These are phyloP conservation scores for Silurus asotus DNA, from an alignment of 2,113 vertebrate species.

Conservation along the genomic window DNA sequence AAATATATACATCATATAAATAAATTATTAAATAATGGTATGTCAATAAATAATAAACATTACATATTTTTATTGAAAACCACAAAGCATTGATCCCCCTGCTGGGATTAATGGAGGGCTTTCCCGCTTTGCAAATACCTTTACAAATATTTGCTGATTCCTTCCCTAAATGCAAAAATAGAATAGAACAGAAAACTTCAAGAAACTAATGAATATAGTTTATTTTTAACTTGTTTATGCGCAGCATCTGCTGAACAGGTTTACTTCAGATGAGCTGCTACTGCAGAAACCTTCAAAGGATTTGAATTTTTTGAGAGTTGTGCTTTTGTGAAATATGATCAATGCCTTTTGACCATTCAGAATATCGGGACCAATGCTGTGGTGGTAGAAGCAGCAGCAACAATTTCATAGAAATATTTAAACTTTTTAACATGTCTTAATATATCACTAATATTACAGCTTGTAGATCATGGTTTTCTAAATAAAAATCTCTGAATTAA, in stretches of 20 bases:
- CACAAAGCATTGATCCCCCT: no score
- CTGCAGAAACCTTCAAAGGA: neutral
- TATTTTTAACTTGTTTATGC: neutral
- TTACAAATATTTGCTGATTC: no score
- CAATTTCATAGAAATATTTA: neutral
- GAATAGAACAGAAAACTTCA: neutral
- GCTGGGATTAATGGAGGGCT: no score
- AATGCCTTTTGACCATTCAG: neutral
- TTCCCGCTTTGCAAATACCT: no score
- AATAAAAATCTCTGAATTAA: neutral
- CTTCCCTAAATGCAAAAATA: neutral
- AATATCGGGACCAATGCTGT: neutral
- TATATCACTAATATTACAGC: neutral
- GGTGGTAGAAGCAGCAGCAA: neutral
- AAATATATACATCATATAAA: no score
- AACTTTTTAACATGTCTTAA: neutral
- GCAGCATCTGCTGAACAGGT: neutral
- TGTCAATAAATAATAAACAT: no score
- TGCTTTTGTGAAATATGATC: neutral
- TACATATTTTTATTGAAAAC: no score
- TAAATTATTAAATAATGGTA: no score
- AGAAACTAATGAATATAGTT: neutral
- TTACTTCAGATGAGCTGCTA: neutral
- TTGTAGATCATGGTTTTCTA: neutral
- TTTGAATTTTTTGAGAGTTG: neutral